phyloP scores from a whole-genome alignment of 2,797 vertebrate genomes.

The Trachurus trachurus region DNA sequence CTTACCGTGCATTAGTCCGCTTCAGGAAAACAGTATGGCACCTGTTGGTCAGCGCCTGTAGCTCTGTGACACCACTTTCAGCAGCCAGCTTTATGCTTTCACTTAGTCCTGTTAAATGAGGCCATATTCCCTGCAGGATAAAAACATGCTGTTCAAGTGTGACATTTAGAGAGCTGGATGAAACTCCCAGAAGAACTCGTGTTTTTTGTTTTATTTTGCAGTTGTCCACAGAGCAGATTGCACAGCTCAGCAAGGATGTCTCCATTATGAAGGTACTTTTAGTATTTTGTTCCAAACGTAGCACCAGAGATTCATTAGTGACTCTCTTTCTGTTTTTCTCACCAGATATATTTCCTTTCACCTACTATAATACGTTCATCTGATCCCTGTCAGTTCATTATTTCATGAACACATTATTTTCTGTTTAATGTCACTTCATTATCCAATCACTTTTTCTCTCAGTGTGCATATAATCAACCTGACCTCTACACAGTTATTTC shows the following conservation, averaged over 20 bases:
- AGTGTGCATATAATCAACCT: slow-evolving; percentile 30
- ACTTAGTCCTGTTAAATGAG: slow-evolving; percentile 27
- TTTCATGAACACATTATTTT: slow-evolving; percentile 23
- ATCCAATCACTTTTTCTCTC: slow-evolving; percentile 26
- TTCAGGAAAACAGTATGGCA: slow-evolving; percentile 33
- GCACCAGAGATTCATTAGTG: slow-evolving; percentile 34
- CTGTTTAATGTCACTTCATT: slow-evolving; percentile 35
- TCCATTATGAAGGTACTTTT: slow-evolving; percentile 92
- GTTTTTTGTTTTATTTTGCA: slow-evolving; percentile 52
- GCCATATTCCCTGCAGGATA: background rate
- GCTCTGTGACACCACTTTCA: slow-evolving; percentile 26
- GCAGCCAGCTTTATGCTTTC: slow-evolving; percentile 15
- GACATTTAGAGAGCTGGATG: slow-evolving; percentile 29
- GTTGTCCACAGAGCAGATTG: slow-evolving; percentile 77
- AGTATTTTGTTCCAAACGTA: slow-evolving; percentile 57
- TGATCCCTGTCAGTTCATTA: slow-evolving; percentile 7
- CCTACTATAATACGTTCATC: slow-evolving; percentile 10
- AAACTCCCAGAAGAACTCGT: slow-evolving; percentile 13
- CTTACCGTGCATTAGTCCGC: slow-evolving; percentile 48
- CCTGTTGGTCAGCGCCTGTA: slow-evolving; percentile 34
- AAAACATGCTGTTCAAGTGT: slow-evolving; percentile 11
- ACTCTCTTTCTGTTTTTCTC: slow-evolving; percentile 46
- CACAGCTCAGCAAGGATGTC: slow-evolving; percentile 90
- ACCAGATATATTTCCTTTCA: no score
- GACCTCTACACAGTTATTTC: slow-evolving; percentile 14